Base-by-base conservation (phyloP, 2,888 invertebrate genomes). In the Lithophane leautieri region DNA sequence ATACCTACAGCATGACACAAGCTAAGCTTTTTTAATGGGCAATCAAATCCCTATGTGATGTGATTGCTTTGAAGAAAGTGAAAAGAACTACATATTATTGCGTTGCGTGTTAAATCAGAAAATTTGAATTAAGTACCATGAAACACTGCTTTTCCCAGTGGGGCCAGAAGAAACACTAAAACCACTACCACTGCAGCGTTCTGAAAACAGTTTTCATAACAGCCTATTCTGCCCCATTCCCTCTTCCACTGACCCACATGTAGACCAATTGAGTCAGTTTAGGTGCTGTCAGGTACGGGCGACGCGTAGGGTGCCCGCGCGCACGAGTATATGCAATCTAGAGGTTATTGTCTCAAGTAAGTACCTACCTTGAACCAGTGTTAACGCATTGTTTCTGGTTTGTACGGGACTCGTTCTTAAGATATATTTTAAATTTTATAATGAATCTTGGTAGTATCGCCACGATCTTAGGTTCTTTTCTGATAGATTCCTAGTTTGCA, bases 281-380 rank as follows among this genome's bases (percentile, higher is more conserved):
- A 92, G 93, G 92, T 92, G 93, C 92, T 90, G 87, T 90, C 94
- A 94, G 94, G 94, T 94, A 94, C 85, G 87, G 71, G 89, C 89
- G 65, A 19, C 73, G 54, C 28, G 52, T 91, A 91, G 83, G 82
- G 84, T 80, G 84, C 71, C 50, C 22, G 56, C 63, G 69, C 72
- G 75, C 84, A 83, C 40, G 28, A 73, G 67, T 65, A 54, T 63
- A 7, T 40, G 40, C 50, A 44, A 63, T 63, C 67, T 52, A 84
- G 60, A 84, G 76, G 81, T 82, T 84, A 84, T 82, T 80, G 76
- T 84, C 81, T 84, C 72, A 73, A 81, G 76, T 81, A 73, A 81
- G 76, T 81, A 44, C 65, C 56, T 83, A 60, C 85, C 73, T 80
- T 70, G 85, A 76, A 84, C 65, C 61, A 71, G 34, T 58, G 63